Percentiles rank a stretch among this genome's conserved stretches.
phyloP scores from a whole-genome alignment of 2,113 vertebrate species.

The Aspidoscelis tigris region DNA sequence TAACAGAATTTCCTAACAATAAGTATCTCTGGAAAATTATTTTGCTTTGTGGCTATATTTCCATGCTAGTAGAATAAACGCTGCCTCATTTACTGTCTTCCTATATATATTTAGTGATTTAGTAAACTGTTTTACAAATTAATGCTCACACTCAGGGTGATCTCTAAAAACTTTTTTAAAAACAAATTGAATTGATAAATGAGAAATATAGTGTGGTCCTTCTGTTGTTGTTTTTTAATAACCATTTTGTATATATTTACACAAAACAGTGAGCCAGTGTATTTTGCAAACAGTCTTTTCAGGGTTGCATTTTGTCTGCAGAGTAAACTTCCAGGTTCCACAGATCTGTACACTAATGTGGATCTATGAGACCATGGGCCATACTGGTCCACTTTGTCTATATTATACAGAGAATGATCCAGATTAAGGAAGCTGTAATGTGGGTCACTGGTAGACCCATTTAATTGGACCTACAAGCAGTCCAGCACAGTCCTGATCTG shows the following conservation, averaged over 20 bases:
- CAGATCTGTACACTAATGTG: no score
- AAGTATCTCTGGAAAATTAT: neutral
- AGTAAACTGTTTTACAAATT: neutral
- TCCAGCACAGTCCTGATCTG: no score
- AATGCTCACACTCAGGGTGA: constrained; percentile 13
- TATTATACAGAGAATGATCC: no score
- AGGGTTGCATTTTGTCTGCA: neutral
- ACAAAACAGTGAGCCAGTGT: neutral
- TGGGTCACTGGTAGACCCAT: no score
- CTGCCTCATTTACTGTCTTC: neutral
- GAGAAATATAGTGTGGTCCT: no score
- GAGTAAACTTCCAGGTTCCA: no score
- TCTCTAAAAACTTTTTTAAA: neutral
- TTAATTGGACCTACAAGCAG: no score
- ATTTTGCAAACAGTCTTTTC: neutral
- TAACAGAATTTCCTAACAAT: neutral
- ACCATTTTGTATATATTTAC: neutral
- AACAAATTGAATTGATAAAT: neutral
- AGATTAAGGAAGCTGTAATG: no score
- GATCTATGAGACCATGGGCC: no score
- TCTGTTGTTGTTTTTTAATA: neutral
- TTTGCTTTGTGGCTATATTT: neutral
- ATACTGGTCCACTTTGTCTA: no score
- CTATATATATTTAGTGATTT: neutral
- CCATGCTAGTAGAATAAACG: neutral